Conservation (phyloP, 2,888 invertebrate species). For the Linnaemya vulpina region DNA sequence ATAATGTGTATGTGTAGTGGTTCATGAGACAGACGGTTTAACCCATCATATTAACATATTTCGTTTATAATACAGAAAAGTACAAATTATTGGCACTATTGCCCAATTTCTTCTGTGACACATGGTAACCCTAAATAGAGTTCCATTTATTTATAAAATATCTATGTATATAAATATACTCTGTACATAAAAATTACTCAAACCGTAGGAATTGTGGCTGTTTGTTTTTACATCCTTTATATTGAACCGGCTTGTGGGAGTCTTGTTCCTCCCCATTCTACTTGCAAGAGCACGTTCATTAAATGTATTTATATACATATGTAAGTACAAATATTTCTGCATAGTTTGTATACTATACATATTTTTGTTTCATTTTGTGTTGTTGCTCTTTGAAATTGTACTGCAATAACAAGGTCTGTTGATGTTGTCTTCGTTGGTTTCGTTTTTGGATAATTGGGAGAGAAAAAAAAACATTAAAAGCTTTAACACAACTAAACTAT, state of each 20-base stretch:
- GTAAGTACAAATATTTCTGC: background rate
- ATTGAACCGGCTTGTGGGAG: slow-evolving; percentile 50
- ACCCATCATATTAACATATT: too few relatives aligned
- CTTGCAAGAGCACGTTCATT: background rate
- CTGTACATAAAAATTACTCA: slow-evolving; percentile 15
- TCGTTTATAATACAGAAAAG: too few relatives aligned
- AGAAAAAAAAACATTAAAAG: slow-evolving; percentile 8
- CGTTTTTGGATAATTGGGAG: slow-evolving; percentile 47
- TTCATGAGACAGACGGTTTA: too few relatives aligned
- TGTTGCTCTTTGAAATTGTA: slow-evolving; percentile 35
- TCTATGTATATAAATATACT: background rate
- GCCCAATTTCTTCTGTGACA: background rate
- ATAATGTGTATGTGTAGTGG: too few relatives aligned
- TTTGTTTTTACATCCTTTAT: slow-evolving; percentile 31
- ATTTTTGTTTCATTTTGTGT: background rate
- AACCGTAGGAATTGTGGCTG: slow-evolving; percentile 33
- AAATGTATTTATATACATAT: slow-evolving; percentile 5
- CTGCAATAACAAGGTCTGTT: slow-evolving; percentile 64
- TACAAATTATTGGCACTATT: background rate
- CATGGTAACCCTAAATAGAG: background rate
- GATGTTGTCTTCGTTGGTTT: slow-evolving; percentile 53
- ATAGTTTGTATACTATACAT: background rate
- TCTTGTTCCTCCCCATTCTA: slow-evolving; percentile 5
- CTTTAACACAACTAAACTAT: slow-evolving; percentile 27
- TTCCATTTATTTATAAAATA: background rate